Percentiles rank a stretch among this genome's conserved stretches.
Evolutionary conservation across 1,140 invertebrate genomes (phyloP).

Genomic region (Sycophila sp.): DNA sequence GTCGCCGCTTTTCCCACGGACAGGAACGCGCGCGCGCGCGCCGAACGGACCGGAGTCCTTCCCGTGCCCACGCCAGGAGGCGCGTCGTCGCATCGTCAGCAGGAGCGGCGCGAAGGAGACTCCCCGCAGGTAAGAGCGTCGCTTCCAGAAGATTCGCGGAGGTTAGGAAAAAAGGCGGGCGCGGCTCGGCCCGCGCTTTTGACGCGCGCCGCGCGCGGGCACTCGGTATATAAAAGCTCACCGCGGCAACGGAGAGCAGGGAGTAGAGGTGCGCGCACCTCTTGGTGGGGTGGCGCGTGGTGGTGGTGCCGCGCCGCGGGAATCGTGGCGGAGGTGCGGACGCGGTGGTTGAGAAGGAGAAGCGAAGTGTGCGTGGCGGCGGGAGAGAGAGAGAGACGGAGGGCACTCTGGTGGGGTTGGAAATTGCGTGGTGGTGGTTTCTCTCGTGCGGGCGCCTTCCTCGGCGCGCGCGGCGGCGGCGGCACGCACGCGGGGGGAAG

Average conservation of each 20-base stretch:
- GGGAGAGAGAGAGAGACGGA: slow-evolving; percentile 52
- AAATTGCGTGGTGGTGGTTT: slow-evolving; percentile 67
- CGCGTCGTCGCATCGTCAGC: too few relatives aligned
- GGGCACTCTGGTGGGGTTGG: slow-evolving; percentile 62
- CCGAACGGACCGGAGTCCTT: too few relatives aligned
- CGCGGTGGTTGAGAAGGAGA: slow-evolving; percentile 65
- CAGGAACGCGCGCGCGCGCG: too few relatives aligned
- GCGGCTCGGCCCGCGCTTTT: neutral
- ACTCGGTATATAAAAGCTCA: too few relatives aligned
- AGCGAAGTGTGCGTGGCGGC: slow-evolving; percentile 61
- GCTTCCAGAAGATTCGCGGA: neutral
- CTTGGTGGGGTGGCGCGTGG: slow-evolving; percentile 13
- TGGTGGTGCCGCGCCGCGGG: neutral
- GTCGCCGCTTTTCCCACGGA: too few relatives aligned
- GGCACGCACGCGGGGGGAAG: too few relatives aligned
- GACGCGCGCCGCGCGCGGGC: slow-evolving; percentile 8
- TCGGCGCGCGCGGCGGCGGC: neutral
- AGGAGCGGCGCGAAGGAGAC: too few relatives aligned
- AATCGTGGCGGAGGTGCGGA: slow-evolving; percentile 45
- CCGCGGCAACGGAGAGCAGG: too few relatives aligned
- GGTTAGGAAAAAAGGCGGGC: neutral
- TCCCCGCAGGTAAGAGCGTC: too few relatives aligned
- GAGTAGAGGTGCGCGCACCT: neutral
- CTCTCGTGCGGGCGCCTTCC: slow-evolving; percentile 21
- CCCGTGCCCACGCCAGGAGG: neutral